phyloP scores from a whole-genome alignment of 1,140 invertebrate genomes.

The Apis laboriosa region DNA sequence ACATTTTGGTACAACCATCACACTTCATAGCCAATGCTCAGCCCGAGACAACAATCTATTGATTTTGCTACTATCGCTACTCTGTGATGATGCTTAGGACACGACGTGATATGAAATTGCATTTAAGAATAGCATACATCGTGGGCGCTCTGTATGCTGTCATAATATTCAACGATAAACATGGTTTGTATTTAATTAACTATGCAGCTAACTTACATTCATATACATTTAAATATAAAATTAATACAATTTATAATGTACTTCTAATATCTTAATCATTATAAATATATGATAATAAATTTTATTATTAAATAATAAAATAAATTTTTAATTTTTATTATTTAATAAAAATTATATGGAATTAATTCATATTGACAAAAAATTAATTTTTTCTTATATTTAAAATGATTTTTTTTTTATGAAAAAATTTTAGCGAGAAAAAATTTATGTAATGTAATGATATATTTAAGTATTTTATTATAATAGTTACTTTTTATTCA shows the following conservation, averaged over 20 bases:
- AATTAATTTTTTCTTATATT: too few relatives aligned
- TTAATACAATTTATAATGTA: constrained; percentile 1
- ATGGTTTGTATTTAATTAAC: constrained; percentile 79
- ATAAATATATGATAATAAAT: background rate
- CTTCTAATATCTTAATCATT: background rate
- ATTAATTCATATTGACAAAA: too few relatives aligned
- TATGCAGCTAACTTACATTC: constrained; percentile 72
- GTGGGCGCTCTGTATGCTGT: constrained; percentile 63
- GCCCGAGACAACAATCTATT: constrained; percentile 80
- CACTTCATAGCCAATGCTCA: constrained; percentile 77
- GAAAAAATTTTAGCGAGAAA: too few relatives aligned
- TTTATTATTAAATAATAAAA: background rate
- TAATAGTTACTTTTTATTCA: background rate
- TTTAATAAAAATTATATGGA: background rate
- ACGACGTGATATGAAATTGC: constrained; percentile 76
- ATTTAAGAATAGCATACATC: constrained; percentile 74
- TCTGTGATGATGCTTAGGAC: constrained; percentile 75
- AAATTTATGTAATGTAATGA: too few relatives aligned
- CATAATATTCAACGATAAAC: constrained; percentile 76
- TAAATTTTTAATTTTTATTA: background rate
- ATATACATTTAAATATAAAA: constrained; percentile 37
- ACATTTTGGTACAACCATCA: constrained; percentile 69
- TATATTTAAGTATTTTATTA: background rate
- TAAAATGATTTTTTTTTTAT: too few relatives aligned
- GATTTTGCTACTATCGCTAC: constrained; percentile 81